Percentiles rank a stretch among this genome's conserved stretches.
Conservation (phyloP, 2,797 vertebrate genomes). For the Meriones psammophilus region DNA sequence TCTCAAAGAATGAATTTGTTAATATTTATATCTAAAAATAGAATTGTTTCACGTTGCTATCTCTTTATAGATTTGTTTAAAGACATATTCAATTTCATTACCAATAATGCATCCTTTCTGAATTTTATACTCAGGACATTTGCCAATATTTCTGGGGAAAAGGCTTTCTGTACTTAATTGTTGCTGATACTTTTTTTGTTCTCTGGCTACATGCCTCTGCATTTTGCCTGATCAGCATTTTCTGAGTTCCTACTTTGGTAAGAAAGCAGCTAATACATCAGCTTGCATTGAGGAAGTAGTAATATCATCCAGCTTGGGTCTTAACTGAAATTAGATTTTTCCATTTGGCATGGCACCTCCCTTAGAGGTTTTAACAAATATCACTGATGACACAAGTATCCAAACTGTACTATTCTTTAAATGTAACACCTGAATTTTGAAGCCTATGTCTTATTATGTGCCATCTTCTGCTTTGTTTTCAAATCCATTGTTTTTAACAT, state of each 20-base stretch:
- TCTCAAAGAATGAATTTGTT: slow-evolving; percentile 6
- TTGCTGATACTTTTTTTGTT: slow-evolving; percentile 43
- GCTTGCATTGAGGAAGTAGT: slow-evolving; percentile 13
- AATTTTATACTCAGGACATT: not conserved
- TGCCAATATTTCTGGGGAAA: not conserved
- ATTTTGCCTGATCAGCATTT: slow-evolving; percentile 67
- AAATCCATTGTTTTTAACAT: not conserved
- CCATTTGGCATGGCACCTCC: not conserved
- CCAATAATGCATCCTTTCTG: slow-evolving; percentile 24
- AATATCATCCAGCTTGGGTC: slow-evolving; percentile 42
- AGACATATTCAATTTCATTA: slow-evolving; percentile 11
- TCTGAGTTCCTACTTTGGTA: not conserved
- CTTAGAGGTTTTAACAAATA: slow-evolving; percentile 64
- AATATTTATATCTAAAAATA: slow-evolving; percentile 56
- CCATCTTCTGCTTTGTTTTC: not conserved
- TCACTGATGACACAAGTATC: slow-evolving; percentile 3
- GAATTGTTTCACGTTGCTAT: not conserved
- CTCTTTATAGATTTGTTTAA: not conserved
- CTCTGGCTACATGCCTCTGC: slow-evolving; percentile 16
- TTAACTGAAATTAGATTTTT: slow-evolving; percentile 58
- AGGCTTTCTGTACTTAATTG: not conserved
- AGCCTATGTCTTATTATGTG: not conserved
- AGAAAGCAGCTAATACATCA: slow-evolving; percentile 10
- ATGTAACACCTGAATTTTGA: slow-evolving; percentile 26
- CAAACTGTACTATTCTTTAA: slow-evolving; percentile 12